Percentiles rank a stretch among this genome's conserved stretches.
Conservation (phyloP, 2,888 invertebrate genomes). For the Petrolisthes manimaculis region DNA sequence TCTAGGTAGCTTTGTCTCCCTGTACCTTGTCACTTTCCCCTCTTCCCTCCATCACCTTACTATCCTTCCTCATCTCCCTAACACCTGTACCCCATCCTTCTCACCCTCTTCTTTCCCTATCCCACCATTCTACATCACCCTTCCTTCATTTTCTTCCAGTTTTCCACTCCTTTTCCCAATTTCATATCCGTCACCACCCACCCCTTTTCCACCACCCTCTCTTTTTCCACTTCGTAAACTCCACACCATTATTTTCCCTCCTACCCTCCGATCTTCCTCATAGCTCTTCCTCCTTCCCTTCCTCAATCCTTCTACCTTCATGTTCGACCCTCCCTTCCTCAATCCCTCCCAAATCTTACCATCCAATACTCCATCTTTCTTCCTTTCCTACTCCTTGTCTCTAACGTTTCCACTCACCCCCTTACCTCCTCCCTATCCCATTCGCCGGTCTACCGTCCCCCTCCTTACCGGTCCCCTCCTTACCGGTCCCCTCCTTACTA, state of each 20-base stretch:
- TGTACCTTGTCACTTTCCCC: no score
- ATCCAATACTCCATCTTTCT: neutral
- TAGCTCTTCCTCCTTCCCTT: constrained; percentile 1
- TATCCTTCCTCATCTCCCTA: neutral
- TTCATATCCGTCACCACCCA: neutral
- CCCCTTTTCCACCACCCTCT: neutral
- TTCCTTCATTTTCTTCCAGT: neutral
- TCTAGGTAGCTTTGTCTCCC: no score
- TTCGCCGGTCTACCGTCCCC: neutral
- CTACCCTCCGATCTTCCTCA: neutral
- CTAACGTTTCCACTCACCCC: neutral
- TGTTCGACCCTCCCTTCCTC: neutral
- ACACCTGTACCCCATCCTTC: neutral
- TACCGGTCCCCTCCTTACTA: neutral
- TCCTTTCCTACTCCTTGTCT: neutral
- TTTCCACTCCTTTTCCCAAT: no score
- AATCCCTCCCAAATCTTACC: neutral
- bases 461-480: neutral
- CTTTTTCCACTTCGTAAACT: neutral
- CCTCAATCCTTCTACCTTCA: neutral
- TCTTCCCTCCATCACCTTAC: neutral
- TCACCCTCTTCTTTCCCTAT: neutral
- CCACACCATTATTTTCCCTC: neutral
- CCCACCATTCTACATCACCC: neutral
- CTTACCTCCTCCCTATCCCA: neutral